phyloP scores from a whole-genome alignment of 2,888 invertebrate genomes.

The Torymus tubicola region DNA sequence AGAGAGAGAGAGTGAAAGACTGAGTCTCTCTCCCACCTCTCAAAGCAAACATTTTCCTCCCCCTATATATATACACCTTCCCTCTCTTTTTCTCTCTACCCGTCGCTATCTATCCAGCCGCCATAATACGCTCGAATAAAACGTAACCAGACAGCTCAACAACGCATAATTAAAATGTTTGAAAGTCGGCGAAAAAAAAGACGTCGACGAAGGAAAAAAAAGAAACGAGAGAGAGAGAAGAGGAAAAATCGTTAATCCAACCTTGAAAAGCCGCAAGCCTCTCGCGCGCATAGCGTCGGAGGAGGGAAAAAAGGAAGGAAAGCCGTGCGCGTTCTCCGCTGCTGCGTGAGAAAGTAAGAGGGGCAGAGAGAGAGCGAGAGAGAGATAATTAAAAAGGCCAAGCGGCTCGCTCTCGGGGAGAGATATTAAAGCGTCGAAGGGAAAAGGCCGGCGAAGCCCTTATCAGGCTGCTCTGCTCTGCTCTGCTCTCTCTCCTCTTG shows the following conservation, averaged over 20 bases:
- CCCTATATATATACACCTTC: too few species aligned
- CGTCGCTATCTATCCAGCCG: background rate
- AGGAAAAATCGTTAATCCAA: conserved; percentile 30
- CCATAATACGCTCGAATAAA: conserved; percentile 46
- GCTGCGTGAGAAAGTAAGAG: conserved; percentile 33
- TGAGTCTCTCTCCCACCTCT: too few species aligned
- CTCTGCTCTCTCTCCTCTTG: too few species aligned
- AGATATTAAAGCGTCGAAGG: conserved; percentile 61
- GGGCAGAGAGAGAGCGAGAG: conserved; percentile 57
- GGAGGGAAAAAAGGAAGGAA: background rate
- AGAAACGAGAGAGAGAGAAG: background rate
- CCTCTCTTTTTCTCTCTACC: background rate
- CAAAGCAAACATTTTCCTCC: conserved; percentile 22
- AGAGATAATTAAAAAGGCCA: too few species aligned
- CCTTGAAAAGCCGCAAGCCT: conserved; percentile 13
- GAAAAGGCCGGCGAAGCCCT: conserved; percentile 62
- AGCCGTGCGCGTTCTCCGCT: background rate
- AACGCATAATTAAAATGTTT: conserved; percentile 54
- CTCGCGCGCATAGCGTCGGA: conserved; percentile 8
- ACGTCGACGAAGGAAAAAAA: too few species aligned
- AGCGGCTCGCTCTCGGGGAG: background rate
- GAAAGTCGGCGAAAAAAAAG: conserved; percentile 22
- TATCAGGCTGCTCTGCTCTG: conserved; percentile 64
- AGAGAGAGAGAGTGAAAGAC: too few species aligned
- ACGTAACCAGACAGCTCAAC: conserved; percentile 45